Evolutionary conservation across 2,113 vertebrate species (phyloP).

Genomic region (Pogona vitticeps): DNA sequence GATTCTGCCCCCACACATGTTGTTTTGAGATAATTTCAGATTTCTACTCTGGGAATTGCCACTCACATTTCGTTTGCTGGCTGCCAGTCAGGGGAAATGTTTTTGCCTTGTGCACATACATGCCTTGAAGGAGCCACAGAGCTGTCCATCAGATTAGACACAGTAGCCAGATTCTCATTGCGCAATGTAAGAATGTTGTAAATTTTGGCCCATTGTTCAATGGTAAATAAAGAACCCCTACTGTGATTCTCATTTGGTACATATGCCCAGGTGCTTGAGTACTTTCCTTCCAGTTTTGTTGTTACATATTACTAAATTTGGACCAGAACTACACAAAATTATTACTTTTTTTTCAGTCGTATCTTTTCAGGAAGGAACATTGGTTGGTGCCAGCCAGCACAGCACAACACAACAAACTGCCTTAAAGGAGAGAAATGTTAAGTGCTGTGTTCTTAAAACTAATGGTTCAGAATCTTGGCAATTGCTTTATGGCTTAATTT

Average conservation of each 20-base stretch:
- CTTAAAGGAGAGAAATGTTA: slow-evolving; percentile 18
- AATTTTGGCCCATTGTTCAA: no score
- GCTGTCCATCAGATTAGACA: background rate
- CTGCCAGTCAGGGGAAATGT: no score
- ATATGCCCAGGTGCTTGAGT: background rate
- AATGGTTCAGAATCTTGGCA: background rate
- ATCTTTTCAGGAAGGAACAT: background rate
- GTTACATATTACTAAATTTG: background rate
- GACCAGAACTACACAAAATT: background rate
- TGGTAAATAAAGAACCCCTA: background rate
- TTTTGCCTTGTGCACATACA: background rate
- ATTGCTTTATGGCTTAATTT: slow-evolving; percentile 10
- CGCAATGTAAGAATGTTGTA: background rate
- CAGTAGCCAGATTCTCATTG: background rate
- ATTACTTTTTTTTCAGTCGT: background rate
- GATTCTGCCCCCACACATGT: background rate
- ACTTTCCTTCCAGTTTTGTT: background rate
- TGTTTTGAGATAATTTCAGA: background rate
- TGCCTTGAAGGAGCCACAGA: background rate
- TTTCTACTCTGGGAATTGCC: background rate
- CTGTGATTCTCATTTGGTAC: background rate
- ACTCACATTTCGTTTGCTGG: no score
- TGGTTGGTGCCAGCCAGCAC: background rate
- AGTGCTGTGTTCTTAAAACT: slow-evolving; percentile 12
- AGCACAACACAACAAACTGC: background rate